phyloP scores from a whole-genome alignment of 64 coral and sea anemone species.

The Actinia equina region DNA sequence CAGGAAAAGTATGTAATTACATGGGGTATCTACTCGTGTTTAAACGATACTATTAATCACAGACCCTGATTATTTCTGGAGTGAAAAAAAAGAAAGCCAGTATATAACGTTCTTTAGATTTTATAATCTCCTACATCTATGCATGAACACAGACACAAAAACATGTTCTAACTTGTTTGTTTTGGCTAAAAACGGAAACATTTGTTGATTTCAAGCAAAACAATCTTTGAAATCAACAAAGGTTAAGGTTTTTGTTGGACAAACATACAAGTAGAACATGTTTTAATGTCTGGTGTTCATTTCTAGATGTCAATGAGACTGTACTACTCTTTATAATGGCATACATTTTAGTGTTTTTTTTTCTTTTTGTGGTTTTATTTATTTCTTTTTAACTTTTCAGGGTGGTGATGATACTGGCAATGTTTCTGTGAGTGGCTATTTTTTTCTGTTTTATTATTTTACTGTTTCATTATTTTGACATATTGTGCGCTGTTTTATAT shows the following conservation, averaged over 20 bases:
- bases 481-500: too few relatives aligned
- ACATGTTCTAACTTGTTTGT: too few relatives aligned
- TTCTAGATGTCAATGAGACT: not conserved
- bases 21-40: too few relatives aligned
- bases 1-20: not conserved
- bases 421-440: conserved; percentile 4
- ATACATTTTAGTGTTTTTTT: not conserved
- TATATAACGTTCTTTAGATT: too few relatives aligned
- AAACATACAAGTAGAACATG: not conserved
- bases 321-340: not conserved
- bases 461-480: not conserved
- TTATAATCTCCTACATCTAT: too few relatives aligned
- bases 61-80: too few relatives aligned
- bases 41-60: too few relatives aligned
- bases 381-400: conserved; percentile 32
- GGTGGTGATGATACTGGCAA: conserved; percentile 33
- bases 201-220: too few relatives aligned
- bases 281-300: not conserved
- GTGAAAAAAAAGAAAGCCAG: too few relatives aligned
- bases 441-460: not conserved
- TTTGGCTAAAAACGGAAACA: too few relatives aligned
- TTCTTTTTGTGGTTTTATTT: not conserved
- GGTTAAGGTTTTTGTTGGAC: not conserved
- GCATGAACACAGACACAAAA: too few relatives aligned
- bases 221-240: too few relatives aligned